These are phyloP conservation scores for Bufo gargarizans DNA, from an alignment of 2,113 vertebrate species.

Conservation along the genomic window DNA sequence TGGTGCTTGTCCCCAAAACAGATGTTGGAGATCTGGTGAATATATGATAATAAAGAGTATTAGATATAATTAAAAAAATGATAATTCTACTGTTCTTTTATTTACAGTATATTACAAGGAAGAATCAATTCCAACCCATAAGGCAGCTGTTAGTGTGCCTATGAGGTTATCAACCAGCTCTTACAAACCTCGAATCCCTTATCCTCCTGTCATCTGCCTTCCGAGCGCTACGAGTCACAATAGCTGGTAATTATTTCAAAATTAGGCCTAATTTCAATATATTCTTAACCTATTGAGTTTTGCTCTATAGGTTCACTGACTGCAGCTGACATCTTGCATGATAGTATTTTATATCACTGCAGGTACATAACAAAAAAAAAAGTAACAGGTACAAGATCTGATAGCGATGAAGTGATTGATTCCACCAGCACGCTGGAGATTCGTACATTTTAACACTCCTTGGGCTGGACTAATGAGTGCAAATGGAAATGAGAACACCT, in stretches of 20 bases:
- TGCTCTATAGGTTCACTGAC: not conserved
- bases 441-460: conserved; percentile 73
- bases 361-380: not conserved
- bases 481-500: conserved; percentile 78
- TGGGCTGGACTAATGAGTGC: conserved; percentile 77
- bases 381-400: not conserved
- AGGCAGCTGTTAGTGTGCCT: too few relatives aligned
- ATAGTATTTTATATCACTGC: not conserved
- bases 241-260: not conserved
- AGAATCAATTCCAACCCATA: too few relatives aligned
- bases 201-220: too few relatives aligned
- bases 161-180: too few relatives aligned
- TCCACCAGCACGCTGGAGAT: conserved; percentile 59
- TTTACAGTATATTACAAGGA: too few relatives aligned
- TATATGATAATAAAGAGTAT: too few relatives aligned
- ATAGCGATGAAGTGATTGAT: not conserved
- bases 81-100: too few relatives aligned
- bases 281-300: not conserved
- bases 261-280: not conserved
- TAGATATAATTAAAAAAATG: too few relatives aligned
- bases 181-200: too few relatives aligned
- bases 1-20: too few relatives aligned
- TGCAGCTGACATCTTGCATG: not conserved
- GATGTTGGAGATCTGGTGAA: too few relatives aligned
- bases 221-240: not conserved